phyloP scores from a whole-genome alignment of 2,113 vertebrate species.

The Petroica traversi region DNA sequence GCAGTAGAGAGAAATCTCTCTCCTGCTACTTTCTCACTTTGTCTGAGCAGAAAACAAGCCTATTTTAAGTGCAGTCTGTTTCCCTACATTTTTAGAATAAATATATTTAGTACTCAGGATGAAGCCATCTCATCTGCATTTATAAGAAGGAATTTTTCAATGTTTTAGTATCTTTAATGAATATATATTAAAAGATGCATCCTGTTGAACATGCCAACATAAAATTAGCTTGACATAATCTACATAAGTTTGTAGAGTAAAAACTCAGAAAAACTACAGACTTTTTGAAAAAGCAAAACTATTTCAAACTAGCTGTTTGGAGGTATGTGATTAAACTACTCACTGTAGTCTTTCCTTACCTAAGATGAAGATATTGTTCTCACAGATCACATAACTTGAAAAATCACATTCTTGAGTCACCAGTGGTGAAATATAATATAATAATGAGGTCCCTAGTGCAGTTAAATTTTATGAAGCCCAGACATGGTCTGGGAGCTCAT shows the following conservation, averaged over 20 bases:
- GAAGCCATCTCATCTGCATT: background rate
- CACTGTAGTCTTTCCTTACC: background rate
- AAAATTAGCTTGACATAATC: background rate
- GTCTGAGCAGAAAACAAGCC: background rate
- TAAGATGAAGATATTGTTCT: background rate
- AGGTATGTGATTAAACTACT: background rate
- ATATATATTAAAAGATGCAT: background rate
- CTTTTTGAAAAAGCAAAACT: background rate
- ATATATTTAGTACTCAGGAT: background rate
- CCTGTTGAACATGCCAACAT: background rate
- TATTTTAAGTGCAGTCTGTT: background rate
- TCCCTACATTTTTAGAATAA: background rate
- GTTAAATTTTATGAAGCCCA: background rate
- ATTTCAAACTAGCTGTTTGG: background rate
- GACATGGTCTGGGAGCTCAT: background rate
- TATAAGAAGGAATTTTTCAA: background rate
- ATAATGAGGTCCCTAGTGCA: slow-evolving; percentile 2
- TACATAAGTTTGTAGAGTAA: background rate
- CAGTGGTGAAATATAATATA: background rate
- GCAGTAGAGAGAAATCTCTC: background rate
- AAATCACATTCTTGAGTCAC: background rate
- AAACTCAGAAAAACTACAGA: background rate
- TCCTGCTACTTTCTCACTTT: background rate
- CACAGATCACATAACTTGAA: background rate
- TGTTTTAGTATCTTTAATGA: background rate